phyloP scores from a whole-genome alignment of 2,888 invertebrate species.

The Mactromeris polynyma region DNA sequence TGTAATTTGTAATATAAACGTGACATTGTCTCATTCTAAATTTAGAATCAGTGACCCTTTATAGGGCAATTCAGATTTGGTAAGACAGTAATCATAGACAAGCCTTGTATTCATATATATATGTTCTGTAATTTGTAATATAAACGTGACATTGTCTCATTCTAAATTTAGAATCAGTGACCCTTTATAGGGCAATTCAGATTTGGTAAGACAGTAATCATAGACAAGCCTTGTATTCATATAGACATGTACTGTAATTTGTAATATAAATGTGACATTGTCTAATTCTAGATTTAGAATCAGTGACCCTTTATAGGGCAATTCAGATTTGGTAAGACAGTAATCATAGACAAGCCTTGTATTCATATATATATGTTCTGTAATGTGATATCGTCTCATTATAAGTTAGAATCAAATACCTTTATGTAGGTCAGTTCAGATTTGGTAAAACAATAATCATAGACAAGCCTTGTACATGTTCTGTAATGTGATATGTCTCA shows the following conservation, averaged over 20 bases:
- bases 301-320: background rate
- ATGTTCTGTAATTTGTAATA: background rate
- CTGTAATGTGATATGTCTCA: background rate
- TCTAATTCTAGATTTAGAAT: background rate
- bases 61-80: no score
- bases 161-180: background rate
- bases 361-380: no score
- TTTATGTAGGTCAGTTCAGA: background rate
- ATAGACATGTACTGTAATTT: no score
- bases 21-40: background rate
- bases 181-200: background rate
- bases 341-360: background rate
- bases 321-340: background rate
- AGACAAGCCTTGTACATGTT: background rate
- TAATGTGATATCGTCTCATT: background rate
- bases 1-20: no score
- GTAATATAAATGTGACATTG: background rate
- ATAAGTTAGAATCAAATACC: background rate
- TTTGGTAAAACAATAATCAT: background rate
- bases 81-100: background rate
- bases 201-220: constrained; percentile 15
- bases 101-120: background rate
- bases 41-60: background rate
- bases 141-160: no score
- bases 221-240: background rate